A percentile compares a stretch with the other conserved stretches of the same genome.
Evolutionary conservation across 1,140 invertebrate genomes (phyloP).

Genomic region (Caenorhabditis inopinata): DNA sequence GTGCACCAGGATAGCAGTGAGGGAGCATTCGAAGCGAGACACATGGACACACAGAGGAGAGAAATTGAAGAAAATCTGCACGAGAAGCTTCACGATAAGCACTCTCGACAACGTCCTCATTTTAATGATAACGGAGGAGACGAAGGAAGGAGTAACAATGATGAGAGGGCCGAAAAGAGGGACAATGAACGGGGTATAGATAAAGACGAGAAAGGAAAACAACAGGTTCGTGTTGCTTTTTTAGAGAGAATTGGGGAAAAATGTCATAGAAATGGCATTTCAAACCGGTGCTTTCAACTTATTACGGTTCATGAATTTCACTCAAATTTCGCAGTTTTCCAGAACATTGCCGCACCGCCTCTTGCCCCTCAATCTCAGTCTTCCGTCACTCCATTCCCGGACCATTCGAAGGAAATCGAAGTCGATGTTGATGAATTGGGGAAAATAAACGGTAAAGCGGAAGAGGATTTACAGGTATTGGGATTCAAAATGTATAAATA

Average conservation of each 20-base stretch:
- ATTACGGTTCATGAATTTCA: too few species aligned
- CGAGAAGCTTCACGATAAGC: background rate
- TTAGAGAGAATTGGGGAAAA: background rate
- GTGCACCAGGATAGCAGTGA: background rate
- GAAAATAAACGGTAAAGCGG: background rate
- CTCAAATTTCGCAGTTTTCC: too few species aligned
- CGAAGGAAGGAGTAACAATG: background rate
- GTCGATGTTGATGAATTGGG: slow-evolving; percentile 38
- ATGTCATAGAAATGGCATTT: too few species aligned
- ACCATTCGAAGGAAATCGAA: slow-evolving; percentile 27
- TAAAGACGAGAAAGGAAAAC: too few species aligned
- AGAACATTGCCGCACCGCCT: background rate
- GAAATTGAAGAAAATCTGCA: background rate
- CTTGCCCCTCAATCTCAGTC: background rate
- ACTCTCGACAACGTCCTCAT: background rate
- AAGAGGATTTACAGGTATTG: slow-evolving; percentile 72
- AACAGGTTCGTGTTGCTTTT: too few species aligned
- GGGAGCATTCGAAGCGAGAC: background rate
- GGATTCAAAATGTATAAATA: slow-evolving; percentile 87
- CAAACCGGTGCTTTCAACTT: too few species aligned
- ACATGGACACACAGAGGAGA: background rate
- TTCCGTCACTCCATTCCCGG: background rate
- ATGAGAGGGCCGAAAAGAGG: background rate
- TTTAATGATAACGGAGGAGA: background rate
- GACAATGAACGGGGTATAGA: background rate